Evolutionary conservation across 92 coral and sea anemone species (phyloP).

Genomic region (Zoanthus sansibaricus): DNA sequence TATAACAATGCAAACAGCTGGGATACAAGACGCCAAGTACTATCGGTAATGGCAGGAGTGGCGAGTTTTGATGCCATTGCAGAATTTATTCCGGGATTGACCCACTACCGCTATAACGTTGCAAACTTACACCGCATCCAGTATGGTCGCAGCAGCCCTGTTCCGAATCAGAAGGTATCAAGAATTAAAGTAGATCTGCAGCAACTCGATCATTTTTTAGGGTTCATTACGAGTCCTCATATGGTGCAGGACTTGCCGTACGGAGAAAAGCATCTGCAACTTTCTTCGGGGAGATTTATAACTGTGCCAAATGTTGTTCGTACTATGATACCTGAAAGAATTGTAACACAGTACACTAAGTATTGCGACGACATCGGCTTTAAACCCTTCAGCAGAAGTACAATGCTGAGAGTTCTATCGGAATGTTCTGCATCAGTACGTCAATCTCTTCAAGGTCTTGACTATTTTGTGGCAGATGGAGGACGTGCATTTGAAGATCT

Average conservation of each 20-base stretch:
- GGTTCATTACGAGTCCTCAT: conserved; percentile 39
- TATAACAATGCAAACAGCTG: conserved; percentile 36
- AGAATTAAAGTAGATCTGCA: conserved; percentile 42
- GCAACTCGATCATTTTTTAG: conserved; percentile 33
- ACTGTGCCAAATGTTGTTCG: conserved; percentile 56
- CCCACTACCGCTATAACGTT: conserved; percentile 47
- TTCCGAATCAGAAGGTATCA: conserved; percentile 41
- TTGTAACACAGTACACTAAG: conserved; percentile 52
- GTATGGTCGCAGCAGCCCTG: conserved; percentile 57
- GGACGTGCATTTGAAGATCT: conserved; percentile 49
- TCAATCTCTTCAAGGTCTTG: conserved; percentile 52
- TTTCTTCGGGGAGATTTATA: conserved; percentile 43
- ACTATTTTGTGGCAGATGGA: conserved; percentile 52
- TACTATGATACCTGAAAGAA: conserved; percentile 52
- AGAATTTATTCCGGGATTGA: conserved; percentile 38
- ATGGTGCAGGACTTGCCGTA: conserved; percentile 59
- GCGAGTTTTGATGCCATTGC: conserved; percentile 41
- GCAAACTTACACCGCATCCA: conserved; percentile 40
- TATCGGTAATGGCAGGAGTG: conserved; percentile 48
- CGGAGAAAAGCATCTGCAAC: conserved; percentile 44
- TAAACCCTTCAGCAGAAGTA: conserved; percentile 47
- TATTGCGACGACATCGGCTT: conserved; percentile 51
- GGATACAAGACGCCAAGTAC: conserved; percentile 45
- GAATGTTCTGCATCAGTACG: conserved; percentile 60
- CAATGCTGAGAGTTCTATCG: conserved; percentile 50